Evolutionary conservation across 2,888 invertebrate species (phyloP), one percentile per base, ranked within the genome.

Genomic region (Hedychridium roseum): DNA sequence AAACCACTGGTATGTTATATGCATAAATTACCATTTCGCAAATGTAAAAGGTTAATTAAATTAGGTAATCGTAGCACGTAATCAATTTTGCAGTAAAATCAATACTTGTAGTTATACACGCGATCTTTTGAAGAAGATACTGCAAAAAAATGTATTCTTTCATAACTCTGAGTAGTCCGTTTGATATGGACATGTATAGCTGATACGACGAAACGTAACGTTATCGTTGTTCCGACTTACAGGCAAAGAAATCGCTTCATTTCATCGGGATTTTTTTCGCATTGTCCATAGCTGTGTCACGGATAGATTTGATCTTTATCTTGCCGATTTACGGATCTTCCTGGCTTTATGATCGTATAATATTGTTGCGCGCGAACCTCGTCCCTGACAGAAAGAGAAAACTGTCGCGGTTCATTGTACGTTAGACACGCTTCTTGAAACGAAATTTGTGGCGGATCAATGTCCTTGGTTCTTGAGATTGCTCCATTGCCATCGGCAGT

Each of bases 161-260:
- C n/a, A n/a, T n/a, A n/a, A n/a, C n/a, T n/a, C n/a, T n/a, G n/a
- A n/a, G n/a, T n/a, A n/a, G n/a, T n/a, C n/a, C n/a, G n/a, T n/a
- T n/a, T n/a, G n/a, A n/a, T n/a, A n/a, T n/a, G n/a, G n/a, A n/a
- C 23, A 23, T 23, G 23, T 23, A 6, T 23, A 23, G 23, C 23
- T 23, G 23, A 23, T 23, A 23, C 5, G 9, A 9, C 5, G 5
- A 9, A 6, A 23, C 23, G 23, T 23, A 23, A 23, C 5, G 5
- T 23, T 9, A 23, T 23, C 23, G 23, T 6, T 9, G 5, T 5
- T n/a, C n/a, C 6, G 9, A 60, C 63, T 64, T 54, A 63, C 63
- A 52, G 30, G 14, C 39, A 31, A 15, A 52, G 23, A 15, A 56
- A 52, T 30, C 54, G 60, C 52, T 60, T 64, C 60, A 58, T 63